Evolutionary conservation across 2,113 vertebrate genomes (phyloP), one percentile per base, ranked within the genome.

Genomic region (Paralichthys olivaceus): DNA sequence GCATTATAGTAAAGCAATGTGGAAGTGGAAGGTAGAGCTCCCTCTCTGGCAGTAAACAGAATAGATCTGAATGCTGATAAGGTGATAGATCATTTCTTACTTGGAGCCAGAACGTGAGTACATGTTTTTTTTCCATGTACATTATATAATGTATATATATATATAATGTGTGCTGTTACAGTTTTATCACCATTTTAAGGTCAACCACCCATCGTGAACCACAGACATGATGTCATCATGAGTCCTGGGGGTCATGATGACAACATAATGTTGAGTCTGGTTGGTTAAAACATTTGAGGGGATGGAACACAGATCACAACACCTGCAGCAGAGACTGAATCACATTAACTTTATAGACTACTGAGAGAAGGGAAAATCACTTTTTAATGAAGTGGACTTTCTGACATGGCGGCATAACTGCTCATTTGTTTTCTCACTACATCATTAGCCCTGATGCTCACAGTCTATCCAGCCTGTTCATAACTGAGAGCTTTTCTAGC

Each of bases 21-120:
- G n/a, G 70, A 73, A 73, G 28, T n/a, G 47, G 47, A 40, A 69
- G 15, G 49, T 57, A 83, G 66, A 70, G 80, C 68, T 54, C 40
- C 78, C 75, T 55, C 78, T 79, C 1, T 76, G 82, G 80, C 47
- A 51, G 17, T 29, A 1, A 63, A 37, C 4, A 62, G 49, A 62
- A 78, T 7, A 49, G 19, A n/a, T 34, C 37, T n/a, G 6, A 26
- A 51, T 34, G 37, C 1, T 47, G 14, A 53, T 47, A 13, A 15
- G 64, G 51, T 26, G 17, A 32, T 26, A 25, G 13, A 32, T 40
- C 19, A 65, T 0, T 54, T 40, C 0, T 22, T 12, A 57, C 14
- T 7, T 20, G 4, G 19, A 54, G 23, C 19, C 28, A 11, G 3
- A 25, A 22, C 47, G 37, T 3, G 5, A 47, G 43, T 17, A 47